Base-by-base conservation (phyloP, 2,797 vertebrate genomes). In the Orestias chungarensis region DNA sequence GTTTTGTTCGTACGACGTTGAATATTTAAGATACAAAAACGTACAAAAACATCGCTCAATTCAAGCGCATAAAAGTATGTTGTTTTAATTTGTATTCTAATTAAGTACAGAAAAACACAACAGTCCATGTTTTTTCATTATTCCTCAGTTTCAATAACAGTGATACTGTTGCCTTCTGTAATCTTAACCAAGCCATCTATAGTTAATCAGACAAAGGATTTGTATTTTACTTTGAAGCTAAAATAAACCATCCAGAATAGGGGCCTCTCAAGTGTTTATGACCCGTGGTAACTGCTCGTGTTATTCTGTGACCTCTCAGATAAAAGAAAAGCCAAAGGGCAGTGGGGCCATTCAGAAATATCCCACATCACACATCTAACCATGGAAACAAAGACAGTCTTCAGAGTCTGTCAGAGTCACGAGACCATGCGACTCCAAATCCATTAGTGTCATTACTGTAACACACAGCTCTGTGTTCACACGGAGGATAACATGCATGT, bases 401-500 rank as follows among this genome's bases (percentile, higher is more conserved):
- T 29, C 0, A 44, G 44, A 18, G 64, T 71, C 44, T 35, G 57
- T 74, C 75, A 2, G 59, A 61, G 64, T 80, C 84, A 76, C 20
- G 69, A 35, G 76, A 68, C 57, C 84, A 78, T 69, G 71, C 71
- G 74, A 70, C 80, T 75, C 75, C 27, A n/a, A 35, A 0, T 31
- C 64, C 44, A 40, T 74, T 33, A 50, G 40, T 25, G 62, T 70
- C 70, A 68, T 71, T 33, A 72, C 68, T 64, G 74, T 66, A 68
- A 80, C 72, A 75, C 73, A 66, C 71, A 33, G 68, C 76, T 47
- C 66, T 72, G 80, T 82, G 71, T 75, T 47, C 66, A 44, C 49
- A 40, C 68, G n/a, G 64, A 57, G 78, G 73, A 67, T 33, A 73
- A 78, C 79, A 74, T 74, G 84, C 59, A 25, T 78, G 73, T 83